Evolutionary conservation across 2,797 vertebrate genomes (phyloP).

Genomic region (Caiman crocodilus): DNA sequence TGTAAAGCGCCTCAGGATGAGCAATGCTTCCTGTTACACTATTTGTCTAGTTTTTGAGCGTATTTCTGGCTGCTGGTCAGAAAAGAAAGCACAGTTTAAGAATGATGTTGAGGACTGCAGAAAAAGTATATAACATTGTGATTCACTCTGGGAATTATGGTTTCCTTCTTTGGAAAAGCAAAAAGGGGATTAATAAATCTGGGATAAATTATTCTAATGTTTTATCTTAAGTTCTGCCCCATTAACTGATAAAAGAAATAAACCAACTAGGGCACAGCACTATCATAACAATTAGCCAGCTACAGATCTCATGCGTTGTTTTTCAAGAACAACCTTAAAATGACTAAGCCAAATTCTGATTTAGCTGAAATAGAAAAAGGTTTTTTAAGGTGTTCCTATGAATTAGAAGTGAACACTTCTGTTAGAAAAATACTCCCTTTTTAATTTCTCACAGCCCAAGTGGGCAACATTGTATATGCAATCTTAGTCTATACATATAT

Average conservation of each 20-base stretch:
- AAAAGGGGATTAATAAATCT: accelerated
- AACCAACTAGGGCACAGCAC: neutral
- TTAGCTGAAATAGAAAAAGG: neutral
- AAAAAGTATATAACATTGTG: neutral
- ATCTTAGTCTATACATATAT: no score
- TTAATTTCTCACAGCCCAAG: neutral
- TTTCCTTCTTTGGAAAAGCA: neutral
- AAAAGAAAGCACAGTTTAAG: neutral
- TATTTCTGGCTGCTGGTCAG: slow-evolving; percentile 16
- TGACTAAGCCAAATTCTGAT: neutral
- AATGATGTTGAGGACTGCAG: neutral
- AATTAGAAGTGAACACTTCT: accelerated
- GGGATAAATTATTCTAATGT: neutral
- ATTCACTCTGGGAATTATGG: neutral
- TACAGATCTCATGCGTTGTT: neutral
- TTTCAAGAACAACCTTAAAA: neutral
- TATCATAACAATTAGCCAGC: neutral
- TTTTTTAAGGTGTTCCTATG: no score
- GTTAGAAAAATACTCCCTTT: neutral
- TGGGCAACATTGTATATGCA: neutral
- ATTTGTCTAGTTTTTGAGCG: neutral
- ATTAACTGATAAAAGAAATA: neutral
- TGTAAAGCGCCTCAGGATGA: slow-evolving; percentile 37
- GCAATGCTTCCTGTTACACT: neutral
- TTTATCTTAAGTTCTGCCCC: neutral